phyloP scores from a whole-genome alignment of 2,888 invertebrate genomes.

The Actias luna region DNA sequence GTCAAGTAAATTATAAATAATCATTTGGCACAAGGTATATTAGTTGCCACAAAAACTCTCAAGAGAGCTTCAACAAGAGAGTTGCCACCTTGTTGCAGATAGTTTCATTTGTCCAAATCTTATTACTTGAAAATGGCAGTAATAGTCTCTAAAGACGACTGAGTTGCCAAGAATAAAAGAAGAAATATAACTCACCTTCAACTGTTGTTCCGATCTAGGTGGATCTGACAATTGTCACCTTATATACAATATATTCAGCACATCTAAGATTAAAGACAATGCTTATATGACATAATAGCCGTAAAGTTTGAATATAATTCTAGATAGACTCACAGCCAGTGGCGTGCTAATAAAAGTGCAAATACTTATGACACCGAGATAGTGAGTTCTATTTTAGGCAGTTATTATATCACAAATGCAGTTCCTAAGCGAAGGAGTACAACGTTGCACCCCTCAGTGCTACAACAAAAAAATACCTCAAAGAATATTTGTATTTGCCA shows the following conservation, averaged over 20 bases:
- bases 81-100: too few relatives aligned
- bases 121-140: too few relatives aligned
- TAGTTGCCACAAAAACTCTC: too few relatives aligned
- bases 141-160: too few relatives aligned
- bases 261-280: conserved; percentile 21
- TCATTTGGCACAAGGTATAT: too few relatives aligned
- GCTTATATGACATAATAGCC: conserved; percentile 40
- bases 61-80: too few relatives aligned
- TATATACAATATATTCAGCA: background rate
- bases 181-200: background rate
- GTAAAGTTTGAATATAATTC: conserved; percentile 33
- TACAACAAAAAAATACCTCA: conserved; percentile 35
- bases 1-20: too few relatives aligned
- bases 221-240: background rate
- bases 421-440: conserved; percentile 35
- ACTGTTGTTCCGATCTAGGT: background rate
- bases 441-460: conserved; percentile 35
- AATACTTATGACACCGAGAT: conserved; percentile 40
- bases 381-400: conserved; percentile 35
- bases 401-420: conserved; percentile 39
- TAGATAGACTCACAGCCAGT: conserved; percentile 36
- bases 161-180: too few relatives aligned
- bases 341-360: conserved; percentile 39
- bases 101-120: too few relatives aligned
- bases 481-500: conserved; percentile 80